Evolutionary conservation across 2,797 vertebrate genomes (phyloP).

Genomic region (Rhinella marina): DNA sequence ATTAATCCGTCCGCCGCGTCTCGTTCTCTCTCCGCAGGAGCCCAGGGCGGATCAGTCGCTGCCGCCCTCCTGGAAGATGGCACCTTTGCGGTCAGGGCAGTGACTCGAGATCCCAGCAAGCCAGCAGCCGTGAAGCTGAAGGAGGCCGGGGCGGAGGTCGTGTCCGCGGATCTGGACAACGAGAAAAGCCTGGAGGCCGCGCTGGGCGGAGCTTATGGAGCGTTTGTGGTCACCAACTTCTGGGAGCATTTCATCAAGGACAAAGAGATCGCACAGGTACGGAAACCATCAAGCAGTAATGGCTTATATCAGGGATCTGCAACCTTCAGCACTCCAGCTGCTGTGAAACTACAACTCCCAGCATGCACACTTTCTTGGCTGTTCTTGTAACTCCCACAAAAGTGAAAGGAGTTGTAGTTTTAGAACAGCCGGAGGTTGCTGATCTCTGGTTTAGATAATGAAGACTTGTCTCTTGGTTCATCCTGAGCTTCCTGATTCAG

Average conservation of each 20-base stretch:
- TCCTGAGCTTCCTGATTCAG: not conserved
- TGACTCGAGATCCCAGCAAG: constrained; percentile 67
- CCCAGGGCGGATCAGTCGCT: constrained; percentile 71
- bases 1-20: not conserved
- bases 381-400: no score
- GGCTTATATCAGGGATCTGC: no score
- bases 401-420: no score
- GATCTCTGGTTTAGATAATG: not conserved
- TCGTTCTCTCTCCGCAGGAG: constrained; percentile 64
- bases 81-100: constrained; percentile 68
- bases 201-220: constrained; percentile 64
- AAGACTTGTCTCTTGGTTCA: not conserved
- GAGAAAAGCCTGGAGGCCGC: constrained; percentile 67
- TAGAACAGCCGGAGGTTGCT: no score
- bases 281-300: no score
- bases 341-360: no score
- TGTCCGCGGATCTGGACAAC: constrained; percentile 70
- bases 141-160: constrained; percentile 70
- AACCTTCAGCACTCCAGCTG: no score
- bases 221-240: constrained; percentile 75
- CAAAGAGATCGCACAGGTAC: constrained; percentile 72
- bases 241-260: constrained; percentile 73
- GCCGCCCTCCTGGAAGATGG: constrained; percentile 70
- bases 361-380: no score
- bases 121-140: constrained; percentile 64